Percentiles rank a stretch among this genome's conserved stretches.
Evolutionary conservation across 2,888 invertebrate species (phyloP).

Genomic region (Neuroscelio doddi): DNA sequence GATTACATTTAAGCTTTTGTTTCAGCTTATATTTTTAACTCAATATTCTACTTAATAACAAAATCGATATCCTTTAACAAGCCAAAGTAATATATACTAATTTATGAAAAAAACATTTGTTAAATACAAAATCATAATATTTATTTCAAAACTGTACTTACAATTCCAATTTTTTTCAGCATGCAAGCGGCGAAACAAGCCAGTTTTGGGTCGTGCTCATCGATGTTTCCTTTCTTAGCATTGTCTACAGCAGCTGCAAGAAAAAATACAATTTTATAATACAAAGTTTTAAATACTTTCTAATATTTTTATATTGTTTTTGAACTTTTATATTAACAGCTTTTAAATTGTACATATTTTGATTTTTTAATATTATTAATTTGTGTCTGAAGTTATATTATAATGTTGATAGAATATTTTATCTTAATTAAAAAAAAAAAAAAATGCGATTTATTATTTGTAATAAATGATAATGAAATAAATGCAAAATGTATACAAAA

Average conservation of each 20-base stretch:
- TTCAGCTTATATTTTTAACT: background rate
- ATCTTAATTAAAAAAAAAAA: no score
- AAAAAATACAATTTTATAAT: background rate
- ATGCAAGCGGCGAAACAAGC: slow-evolving; percentile 60
- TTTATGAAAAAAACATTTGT: no score
- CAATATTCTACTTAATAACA: no score
- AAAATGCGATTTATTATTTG: no score
- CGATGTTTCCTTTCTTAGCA: slow-evolving; percentile 48
- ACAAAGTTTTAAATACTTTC: background rate
- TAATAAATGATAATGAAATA: no score
- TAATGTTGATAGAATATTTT: no score
- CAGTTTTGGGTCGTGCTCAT: slow-evolving; percentile 53
- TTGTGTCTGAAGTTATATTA: no score
- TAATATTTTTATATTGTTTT: background rate
- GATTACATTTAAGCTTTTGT: no score
- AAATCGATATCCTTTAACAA: no score
- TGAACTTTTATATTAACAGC: slow-evolving; percentile 1
- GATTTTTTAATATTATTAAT: slow-evolving; percentile 4
- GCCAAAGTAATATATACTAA: no score
- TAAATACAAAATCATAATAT: background rate
- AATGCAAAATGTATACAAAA: no score
- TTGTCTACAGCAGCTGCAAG: slow-evolving; percentile 53
- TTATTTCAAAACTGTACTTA: no score
- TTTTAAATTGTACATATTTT: slow-evolving; percentile 2
- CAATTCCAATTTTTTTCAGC: slow-evolving; percentile 61